These are phyloP conservation scores for Eristalis pertinax DNA, from an alignment of 2,888 invertebrate species.

Conservation along the genomic window DNA sequence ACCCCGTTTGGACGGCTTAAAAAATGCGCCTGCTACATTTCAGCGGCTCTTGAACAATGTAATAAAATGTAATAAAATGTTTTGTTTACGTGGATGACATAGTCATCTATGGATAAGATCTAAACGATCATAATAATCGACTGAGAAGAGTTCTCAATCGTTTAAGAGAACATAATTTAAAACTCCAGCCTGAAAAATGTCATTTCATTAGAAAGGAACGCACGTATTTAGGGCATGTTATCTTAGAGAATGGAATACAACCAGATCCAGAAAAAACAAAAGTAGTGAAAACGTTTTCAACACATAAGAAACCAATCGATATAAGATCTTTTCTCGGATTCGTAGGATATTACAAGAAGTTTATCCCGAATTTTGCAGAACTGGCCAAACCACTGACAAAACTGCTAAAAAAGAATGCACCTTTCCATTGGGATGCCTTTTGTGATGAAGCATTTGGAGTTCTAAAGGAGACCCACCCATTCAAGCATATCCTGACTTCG, in stretches of 20 bases:
- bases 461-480: constrained; percentile 10
- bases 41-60: too few relatives aligned
- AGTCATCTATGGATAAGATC: constrained; percentile 6
- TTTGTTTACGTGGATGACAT: not conserved
- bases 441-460: not conserved
- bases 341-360: not conserved
- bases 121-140: constrained; percentile 8
- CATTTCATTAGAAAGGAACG: constrained; percentile 12
- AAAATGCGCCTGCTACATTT: too few relatives aligned
- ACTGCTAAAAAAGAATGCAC: not conserved
- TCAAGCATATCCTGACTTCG: constrained; percentile 5
- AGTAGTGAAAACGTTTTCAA: too few relatives aligned
- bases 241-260: not conserved
- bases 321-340: too few relatives aligned
- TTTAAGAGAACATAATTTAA: constrained; percentile 12
- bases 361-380: too few relatives aligned
- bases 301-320: too few relatives aligned
- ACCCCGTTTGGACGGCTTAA: not conserved
- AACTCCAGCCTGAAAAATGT: constrained; percentile 12
- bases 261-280: not conserved
- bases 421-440: too few relatives aligned
- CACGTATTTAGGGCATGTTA: constrained; percentile 1
- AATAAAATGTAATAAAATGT: not conserved
- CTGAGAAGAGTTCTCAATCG: not conserved
- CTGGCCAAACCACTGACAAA: not conserved